These are phyloP conservation scores for Cyprinodon tularosa DNA, from an alignment of 2,113 vertebrate species.

Conservation along the genomic window DNA sequence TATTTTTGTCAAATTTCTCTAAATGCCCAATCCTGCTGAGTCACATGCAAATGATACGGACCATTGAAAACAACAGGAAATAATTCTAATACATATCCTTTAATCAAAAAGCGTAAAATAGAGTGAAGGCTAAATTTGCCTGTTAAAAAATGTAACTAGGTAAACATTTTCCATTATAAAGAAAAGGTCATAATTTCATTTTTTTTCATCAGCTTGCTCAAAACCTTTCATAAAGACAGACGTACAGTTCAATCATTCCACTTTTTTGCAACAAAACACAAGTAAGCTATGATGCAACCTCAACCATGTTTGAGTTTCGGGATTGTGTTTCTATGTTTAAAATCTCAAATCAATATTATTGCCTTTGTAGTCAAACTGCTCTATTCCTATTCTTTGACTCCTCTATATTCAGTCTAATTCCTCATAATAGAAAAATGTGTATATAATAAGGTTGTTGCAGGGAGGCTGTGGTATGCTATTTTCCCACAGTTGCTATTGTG, in stretches of 20 bases:
- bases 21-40: not conserved
- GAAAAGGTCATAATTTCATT: too few relatives aligned
- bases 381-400: not conserved
- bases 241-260: not conserved
- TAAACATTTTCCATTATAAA: too few relatives aligned
- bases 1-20: not conserved
- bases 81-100: too few relatives aligned
- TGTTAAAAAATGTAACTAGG: not conserved
- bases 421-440: not conserved
- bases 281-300: not conserved
- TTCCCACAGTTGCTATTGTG: conserved; percentile 11
- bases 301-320: not conserved
- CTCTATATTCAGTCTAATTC: not conserved
- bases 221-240: too few relatives aligned
- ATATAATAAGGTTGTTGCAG: conserved; percentile 7
- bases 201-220: not conserved
- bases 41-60: not conserved
- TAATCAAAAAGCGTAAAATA: too few relatives aligned
- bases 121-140: not conserved
- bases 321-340: not conserved
- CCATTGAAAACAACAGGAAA: too few relatives aligned
- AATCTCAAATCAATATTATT: not conserved
- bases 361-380: not conserved
- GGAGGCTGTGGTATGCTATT: conserved; percentile 17
- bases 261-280: not conserved